Evolutionary conservation across 2,113 vertebrate genomes (phyloP).

Genomic region (Mustela lutreola): DNA sequence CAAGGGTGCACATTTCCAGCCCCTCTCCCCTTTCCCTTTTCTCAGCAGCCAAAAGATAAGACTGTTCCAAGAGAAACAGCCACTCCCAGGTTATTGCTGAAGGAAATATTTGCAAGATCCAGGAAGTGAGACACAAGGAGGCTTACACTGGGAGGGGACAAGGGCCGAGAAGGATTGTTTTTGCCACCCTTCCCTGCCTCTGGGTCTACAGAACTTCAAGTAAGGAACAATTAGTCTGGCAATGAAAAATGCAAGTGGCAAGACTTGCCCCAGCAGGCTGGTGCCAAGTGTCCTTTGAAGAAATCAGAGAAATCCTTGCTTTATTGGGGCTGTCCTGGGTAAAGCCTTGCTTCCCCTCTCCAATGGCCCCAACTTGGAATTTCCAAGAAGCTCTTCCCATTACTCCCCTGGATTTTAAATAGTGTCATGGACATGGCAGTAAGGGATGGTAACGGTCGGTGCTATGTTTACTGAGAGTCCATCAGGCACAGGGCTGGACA

Average conservation of each 20-base stretch:
- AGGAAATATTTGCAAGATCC: constrained; percentile 75
- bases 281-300: not conserved
- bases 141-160: not conserved
- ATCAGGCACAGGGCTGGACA: not conserved
- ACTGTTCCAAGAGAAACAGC: constrained; percentile 77
- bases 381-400: constrained; percentile 32
- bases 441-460: not conserved
- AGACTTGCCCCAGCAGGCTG: not conserved
- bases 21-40: constrained; percentile 62
- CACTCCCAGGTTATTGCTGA: constrained; percentile 68
- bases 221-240: not conserved
- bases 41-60: constrained; percentile 73
- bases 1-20: constrained; percentile 29
- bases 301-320: not conserved
- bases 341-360: constrained; percentile 2
- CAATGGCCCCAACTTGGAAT: not conserved
- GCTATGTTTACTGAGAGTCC: not conserved
- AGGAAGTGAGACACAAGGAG: constrained; percentile 70
- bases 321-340: not conserved
- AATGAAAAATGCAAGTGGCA: constrained; percentile 43
- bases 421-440: not conserved
- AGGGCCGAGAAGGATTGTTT: constrained; percentile 3
- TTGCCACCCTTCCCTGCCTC: not conserved
- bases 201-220: constrained; percentile 37
- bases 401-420: not conserved